Conservation (phyloP, 2,797 vertebrate species). For the Vireo griseus region DNA sequence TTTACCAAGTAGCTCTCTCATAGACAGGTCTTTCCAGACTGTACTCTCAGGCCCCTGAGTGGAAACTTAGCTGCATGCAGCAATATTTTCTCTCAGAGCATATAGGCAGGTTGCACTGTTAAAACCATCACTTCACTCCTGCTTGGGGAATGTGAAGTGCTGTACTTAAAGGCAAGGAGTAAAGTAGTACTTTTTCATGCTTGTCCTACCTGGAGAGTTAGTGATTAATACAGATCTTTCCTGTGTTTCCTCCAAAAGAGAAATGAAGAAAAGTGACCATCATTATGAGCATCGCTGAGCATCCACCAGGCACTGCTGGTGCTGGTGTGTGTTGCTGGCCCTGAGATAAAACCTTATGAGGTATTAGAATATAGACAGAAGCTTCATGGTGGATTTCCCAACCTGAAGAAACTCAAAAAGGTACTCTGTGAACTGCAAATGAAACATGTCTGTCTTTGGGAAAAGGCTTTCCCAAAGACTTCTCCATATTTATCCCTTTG, state of each 20-base stretch:
- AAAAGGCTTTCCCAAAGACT: background rate
- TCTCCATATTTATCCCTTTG: background rate
- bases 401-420: background rate
- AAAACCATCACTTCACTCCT: background rate
- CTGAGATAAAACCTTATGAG: background rate
- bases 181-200: background rate
- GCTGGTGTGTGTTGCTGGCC: background rate
- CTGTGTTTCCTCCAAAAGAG: background rate
- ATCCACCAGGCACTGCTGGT: background rate
- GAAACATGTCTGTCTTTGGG: background rate
- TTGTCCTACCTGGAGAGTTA: background rate
- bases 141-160: background rate
- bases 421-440: background rate
- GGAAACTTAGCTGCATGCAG: background rate
- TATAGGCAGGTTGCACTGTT: background rate
- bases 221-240: background rate
- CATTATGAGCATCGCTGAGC: background rate
- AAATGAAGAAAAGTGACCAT: background rate
- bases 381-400: background rate
- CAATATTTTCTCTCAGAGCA: background rate
- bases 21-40: background rate
- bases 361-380: background rate
- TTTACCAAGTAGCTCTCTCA: background rate
- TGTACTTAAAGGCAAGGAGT: background rate
- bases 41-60: background rate